Conservation (phyloP, 1,140 invertebrate genomes). For the Oppia nitens region DNA sequence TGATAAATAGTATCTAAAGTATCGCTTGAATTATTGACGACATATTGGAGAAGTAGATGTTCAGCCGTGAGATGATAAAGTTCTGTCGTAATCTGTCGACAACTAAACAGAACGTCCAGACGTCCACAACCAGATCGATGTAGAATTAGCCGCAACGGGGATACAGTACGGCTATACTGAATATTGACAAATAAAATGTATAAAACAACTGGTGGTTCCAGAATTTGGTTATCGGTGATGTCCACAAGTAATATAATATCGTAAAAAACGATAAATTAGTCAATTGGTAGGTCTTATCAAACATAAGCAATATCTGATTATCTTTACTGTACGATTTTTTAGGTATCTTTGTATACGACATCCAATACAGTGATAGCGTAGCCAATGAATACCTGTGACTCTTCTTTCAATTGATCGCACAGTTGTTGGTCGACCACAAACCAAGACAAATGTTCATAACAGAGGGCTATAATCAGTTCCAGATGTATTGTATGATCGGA, state of each 20-base stretch:
- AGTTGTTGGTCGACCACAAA: constrained; percentile 20
- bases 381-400: constrained; percentile 28
- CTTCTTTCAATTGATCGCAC: constrained; percentile 20
- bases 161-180: constrained; percentile 28
- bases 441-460: constrained; percentile 21
- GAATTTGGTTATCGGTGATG: constrained; percentile 24
- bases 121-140: constrained; percentile 26
- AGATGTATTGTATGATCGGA: constrained; percentile 31
- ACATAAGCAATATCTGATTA: no score
- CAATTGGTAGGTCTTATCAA: no score
- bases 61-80: no score
- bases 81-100: no score
- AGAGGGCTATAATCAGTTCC: constrained; percentile 27
- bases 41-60: no score
- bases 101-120: constrained; percentile 29
- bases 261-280: constrained; percentile 22
- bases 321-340: no score
- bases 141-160: constrained; percentile 29
- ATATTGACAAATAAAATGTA: constrained; percentile 28
- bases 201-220: constrained; percentile 29
- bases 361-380: constrained; percentile 30
- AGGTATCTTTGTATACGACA: constrained; percentile 25
- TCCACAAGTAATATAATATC: constrained; percentile 24
- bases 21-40: no score
- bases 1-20: no score